Evolutionary conservation across 2,888 invertebrate species (phyloP).

Genomic region (Drosophila paranaensis): DNA sequence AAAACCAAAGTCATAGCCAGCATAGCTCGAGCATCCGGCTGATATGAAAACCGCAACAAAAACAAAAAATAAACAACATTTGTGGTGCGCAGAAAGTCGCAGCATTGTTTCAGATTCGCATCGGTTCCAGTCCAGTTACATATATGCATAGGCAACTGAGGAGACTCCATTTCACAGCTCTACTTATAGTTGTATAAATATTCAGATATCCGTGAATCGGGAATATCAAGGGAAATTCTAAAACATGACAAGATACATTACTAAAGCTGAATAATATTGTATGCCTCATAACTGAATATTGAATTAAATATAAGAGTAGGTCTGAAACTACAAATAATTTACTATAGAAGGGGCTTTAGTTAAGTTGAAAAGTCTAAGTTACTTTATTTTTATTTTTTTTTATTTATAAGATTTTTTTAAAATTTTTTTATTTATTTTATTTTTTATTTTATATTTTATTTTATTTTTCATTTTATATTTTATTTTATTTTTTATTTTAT

Average conservation of each 20-base stretch:
- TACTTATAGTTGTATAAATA: constrained; percentile 16
- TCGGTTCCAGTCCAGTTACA: constrained; percentile 53
- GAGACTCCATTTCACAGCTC: constrained; percentile 20
- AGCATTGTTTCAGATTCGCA: constrained; percentile 39
- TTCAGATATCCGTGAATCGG: constrained; percentile 19
- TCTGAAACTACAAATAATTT: too few species aligned
- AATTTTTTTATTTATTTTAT: too few species aligned
- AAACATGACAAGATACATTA: not conserved
- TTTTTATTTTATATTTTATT: too few species aligned
- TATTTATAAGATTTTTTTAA: too few species aligned
- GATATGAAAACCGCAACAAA: constrained; percentile 42
- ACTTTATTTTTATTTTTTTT: too few species aligned
- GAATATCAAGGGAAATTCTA: constrained; percentile 3
- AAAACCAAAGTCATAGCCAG: constrained; percentile 17
- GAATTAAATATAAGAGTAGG: not conserved
- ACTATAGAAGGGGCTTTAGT: too few species aligned
- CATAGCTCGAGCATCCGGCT: constrained; percentile 45
- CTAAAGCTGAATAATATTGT: not conserved
- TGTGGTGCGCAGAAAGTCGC: constrained; percentile 43
- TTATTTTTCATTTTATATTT: too few species aligned
- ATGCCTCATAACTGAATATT: not conserved
- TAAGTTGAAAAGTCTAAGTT: too few species aligned
- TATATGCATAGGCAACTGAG: constrained; percentile 45
- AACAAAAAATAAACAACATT: constrained; percentile 12
- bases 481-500: too few species aligned